Conservation (phyloP, 2,797 vertebrate species). For the Lophius americanus region DNA sequence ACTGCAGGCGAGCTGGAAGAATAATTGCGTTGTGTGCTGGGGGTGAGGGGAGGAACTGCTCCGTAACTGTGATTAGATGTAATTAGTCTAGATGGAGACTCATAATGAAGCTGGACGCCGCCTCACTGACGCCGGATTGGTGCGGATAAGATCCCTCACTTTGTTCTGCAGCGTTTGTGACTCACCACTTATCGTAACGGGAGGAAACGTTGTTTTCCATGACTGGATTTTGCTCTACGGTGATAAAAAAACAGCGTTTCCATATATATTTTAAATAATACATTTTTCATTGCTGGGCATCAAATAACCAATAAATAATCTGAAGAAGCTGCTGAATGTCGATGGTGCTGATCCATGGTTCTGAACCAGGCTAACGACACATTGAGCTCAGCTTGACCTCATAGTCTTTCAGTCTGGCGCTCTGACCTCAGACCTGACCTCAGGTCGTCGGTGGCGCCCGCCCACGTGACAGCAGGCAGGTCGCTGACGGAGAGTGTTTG, state of each 20-base stretch:
- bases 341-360: slow-evolving; percentile 14
- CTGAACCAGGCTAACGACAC: slow-evolving; percentile 12
- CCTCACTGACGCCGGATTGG: slow-evolving; percentile 58
- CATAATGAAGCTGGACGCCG: slow-evolving; percentile 62
- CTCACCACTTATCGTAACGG: slow-evolving; percentile 27
- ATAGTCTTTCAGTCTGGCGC: slow-evolving; percentile 2
- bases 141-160: slow-evolving; percentile 46
- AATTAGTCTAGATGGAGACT: slow-evolving; percentile 71
- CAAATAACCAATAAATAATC: neutral
- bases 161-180: slow-evolving; percentile 30
- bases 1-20: slow-evolving; percentile 69
- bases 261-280: neutral
- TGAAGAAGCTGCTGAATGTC: slow-evolving; percentile 1
- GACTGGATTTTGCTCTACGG: neutral
- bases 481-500: slow-evolving; percentile 11
- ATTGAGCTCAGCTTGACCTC: neutral
- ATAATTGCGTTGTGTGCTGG: slow-evolving; percentile 69
- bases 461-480: slow-evolving; percentile 4
- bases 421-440: neutral
- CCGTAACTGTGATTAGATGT: slow-evolving; percentile 74
- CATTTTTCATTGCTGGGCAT: neutral
- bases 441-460: too few relatives aligned
- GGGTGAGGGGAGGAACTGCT: slow-evolving; percentile 51
- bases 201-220: neutral
- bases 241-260: neutral